phyloP scores from a whole-genome alignment of 2,797 vertebrate species.

The Merluccius polli region DNA sequence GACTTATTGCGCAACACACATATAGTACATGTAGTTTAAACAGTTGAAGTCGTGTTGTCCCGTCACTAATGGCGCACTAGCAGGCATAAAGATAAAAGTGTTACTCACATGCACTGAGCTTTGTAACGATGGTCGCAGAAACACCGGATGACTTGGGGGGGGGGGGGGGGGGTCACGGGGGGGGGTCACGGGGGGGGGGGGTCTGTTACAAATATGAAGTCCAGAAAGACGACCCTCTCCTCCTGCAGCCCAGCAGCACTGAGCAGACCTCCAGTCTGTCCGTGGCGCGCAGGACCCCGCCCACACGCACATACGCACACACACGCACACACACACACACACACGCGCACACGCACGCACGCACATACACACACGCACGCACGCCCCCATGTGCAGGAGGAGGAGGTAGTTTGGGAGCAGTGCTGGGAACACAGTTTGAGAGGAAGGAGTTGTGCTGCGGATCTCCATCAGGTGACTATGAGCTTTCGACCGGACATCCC shows the following conservation, averaged over 20 bases:
- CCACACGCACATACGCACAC: background rate
- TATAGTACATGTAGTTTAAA: background rate
- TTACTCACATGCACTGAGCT: background rate
- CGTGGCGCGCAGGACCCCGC: background rate
- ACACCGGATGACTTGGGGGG: background rate
- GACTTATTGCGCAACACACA: background rate
- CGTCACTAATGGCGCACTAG: background rate
- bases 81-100: background rate
- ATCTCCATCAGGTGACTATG: background rate
- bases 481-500: too few relatives aligned
- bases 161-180: slow-evolving; percentile 33
- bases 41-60: too few relatives aligned
- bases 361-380: background rate
- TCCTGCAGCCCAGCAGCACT: background rate
- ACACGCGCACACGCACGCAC: background rate
- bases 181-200: slow-evolving; percentile 53
- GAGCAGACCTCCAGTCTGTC: background rate
- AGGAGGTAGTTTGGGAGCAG: background rate
- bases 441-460: background rate
- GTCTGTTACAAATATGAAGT: slow-evolving; percentile 16
- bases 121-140: background rate
- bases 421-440: background rate
- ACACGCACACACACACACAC: background rate
- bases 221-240: background rate
- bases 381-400: background rate